Evolutionary conservation across 2,888 invertebrate genomes (phyloP).

Genomic region (Agriopis aurantiaria): DNA sequence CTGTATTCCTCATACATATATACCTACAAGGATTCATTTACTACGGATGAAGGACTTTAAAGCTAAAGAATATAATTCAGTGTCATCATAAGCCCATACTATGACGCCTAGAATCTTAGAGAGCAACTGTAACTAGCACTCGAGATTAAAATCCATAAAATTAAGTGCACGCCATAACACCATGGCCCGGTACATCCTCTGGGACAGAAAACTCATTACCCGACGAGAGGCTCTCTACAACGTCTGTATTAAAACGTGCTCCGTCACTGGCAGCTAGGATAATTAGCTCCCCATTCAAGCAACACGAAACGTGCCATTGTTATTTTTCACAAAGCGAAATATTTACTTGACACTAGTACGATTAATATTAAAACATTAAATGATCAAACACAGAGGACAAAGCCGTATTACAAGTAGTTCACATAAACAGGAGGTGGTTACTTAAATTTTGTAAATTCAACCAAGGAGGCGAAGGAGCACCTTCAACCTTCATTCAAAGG

Average conservation of each 20-base stretch:
- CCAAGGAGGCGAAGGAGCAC: neutral
- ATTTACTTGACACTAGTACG: conserved; percentile 14
- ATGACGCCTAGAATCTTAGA: conserved; percentile 15
- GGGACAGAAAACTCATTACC: conserved; percentile 54
- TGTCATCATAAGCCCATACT: conserved; percentile 6
- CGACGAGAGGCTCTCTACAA: conserved; percentile 35
- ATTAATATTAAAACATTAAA: conserved; percentile 26
- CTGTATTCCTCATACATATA: too few species aligned
- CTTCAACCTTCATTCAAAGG: neutral
- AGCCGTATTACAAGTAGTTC: neutral
- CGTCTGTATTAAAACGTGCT: conserved; percentile 55
- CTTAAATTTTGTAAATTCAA: too few species aligned
- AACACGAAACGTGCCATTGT: conserved; percentile 31
- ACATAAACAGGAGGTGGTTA: too few species aligned
- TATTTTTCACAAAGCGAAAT: conserved; percentile 18
- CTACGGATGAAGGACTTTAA: neutral
- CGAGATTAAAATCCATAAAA: conserved; percentile 42
- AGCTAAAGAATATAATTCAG: neutral
- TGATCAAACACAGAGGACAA: conserved; percentile 13
- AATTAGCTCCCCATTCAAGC: conserved; percentile 55
- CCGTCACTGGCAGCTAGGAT: conserved; percentile 53
- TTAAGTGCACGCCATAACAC: conserved; percentile 48
- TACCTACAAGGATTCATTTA: neutral
- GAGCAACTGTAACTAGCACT: conserved; percentile 29
- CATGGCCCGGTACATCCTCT: conserved; percentile 36